Base-by-base conservation (phyloP, 2,888 invertebrate species). In the Aporophyla lueneburgensis region DNA sequence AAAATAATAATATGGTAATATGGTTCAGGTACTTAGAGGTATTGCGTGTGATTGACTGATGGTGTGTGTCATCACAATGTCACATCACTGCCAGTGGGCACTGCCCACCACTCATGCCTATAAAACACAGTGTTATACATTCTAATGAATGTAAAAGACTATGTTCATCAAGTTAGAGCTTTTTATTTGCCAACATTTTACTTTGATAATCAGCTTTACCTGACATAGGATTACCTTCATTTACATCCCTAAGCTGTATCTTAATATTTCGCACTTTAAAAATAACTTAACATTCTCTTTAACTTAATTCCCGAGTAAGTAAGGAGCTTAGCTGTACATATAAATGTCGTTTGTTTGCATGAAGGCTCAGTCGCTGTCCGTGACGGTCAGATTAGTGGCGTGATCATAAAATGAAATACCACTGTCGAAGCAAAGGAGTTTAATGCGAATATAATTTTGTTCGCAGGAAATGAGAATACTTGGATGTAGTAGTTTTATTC, bases 301-400 rank as follows among this genome's bases (percentile, higher is more conserved):
- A 46, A 59, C 19, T 49, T 68, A 65, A 43, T 63, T 40, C 33
- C 63, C 21, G 12, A 65, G 54, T 71, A 80, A 77, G 40, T 58
- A 61, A 65, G 49, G n/a, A 69, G 82, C 69, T 82, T 40, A 76
- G 33, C 69, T 53, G 46, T 56, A 33, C 78, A 69, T 66, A 46
- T 68, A 62, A 33, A 78, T 59, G 51, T n/a, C 46, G n/a, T 69
- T 19, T 33, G 49, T 61, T 46, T 69, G 10, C 46, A 40, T 16
- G 40, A n/a, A 40, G 73, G 80, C 72, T 83, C 66, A 69, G 46
- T 59, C 77, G 71, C 83, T 67, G 73, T 46, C 61, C n/a, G 58
- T 49, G n/a, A 14, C 74, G 61, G 62, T 65, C 58, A 59, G 53
- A 67, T 74, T 62, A 62, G 21, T 33, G 33, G 62, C 78, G 62